phyloP scores from a whole-genome alignment of 1,140 invertebrate genomes.

The Drosophila takahashii region DNA sequence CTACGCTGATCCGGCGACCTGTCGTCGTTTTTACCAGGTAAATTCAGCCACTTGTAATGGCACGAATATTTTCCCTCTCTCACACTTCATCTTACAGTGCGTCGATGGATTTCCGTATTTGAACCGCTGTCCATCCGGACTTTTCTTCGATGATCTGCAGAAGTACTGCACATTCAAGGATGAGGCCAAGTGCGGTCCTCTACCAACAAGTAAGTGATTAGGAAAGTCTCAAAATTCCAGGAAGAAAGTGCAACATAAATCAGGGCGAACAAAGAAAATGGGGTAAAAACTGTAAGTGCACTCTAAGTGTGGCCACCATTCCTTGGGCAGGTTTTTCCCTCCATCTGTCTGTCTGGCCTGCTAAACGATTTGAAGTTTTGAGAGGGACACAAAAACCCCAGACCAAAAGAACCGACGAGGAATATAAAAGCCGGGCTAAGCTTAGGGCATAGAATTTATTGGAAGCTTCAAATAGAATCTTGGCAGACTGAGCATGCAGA shows the following conservation, averaged over 20 bases:
- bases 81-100: constrained; percentile 86
- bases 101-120: constrained; percentile 94
- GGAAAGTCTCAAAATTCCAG: constrained; percentile 29
- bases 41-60: constrained; percentile 7
- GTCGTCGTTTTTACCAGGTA: constrained; percentile 95
- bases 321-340: constrained; percentile 4
- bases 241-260: constrained; percentile 75
- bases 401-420: constrained; percentile 1
- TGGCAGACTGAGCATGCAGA: not conserved
- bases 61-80: not conserved
- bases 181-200: constrained; percentile 95
- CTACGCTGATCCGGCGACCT: constrained; percentile 95
- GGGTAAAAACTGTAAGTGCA: constrained; percentile 73
- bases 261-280: constrained; percentile 45
- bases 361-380: constrained; percentile 68
- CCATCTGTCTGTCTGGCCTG: constrained; percentile 43
- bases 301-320: constrained; percentile 55
- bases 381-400: constrained; percentile 11
- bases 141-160: constrained; percentile 95
- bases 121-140: constrained; percentile 94
- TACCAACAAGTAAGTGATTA: constrained; percentile 91
- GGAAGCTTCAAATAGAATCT: constrained; percentile 52
- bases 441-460: constrained; percentile 61
- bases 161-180: constrained; percentile 96
- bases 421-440: constrained; percentile 42